Evolutionary conservation across 2,797 vertebrate genomes (phyloP), one percentile per base, ranked within the genome.

Genomic region (Esox masquinongy): DNA sequence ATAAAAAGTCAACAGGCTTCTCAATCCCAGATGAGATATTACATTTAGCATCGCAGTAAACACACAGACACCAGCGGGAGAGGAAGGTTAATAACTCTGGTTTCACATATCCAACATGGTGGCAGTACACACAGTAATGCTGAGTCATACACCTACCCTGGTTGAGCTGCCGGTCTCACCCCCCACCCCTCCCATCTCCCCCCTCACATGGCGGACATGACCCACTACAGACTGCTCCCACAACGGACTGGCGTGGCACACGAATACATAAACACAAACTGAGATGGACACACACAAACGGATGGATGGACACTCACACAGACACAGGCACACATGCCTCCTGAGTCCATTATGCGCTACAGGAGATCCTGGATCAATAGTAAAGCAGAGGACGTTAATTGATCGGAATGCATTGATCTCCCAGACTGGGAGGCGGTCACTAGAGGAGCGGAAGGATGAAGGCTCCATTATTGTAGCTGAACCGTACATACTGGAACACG

Each of bases 1-100:
- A 87, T 80, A 77, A 83, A 74, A 75, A 79, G 64, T 56, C 74
- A 75, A 50, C 56, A 56, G 72, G 77, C 72, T 47, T 68, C 17
- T 12, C 63, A 73, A 67, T 67, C 80, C 75, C 72, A 39, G 29
- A 3, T 12, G 3, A 68, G 51, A 76, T 17, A 50, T 77, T 79
- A 86, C 78, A 79, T 84, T 80, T 85, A 85, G 15, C 26, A 4
- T 34, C 26, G 19, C 19, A 56, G 26, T 43, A 36, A 39, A 53
- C 34, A 31, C 19, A 70, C 67, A 61, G 73, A 73, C 78, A 70
- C 61, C 51, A 7, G 51, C 6, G 51, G 16, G 51, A 56, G 51
- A 22, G 53, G 19, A 39, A 1, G 19, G 7, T n/a, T 56, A n/a
- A 22, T n/a, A 7, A 56, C 53, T 22, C 51, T 9, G 19, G n/a